Evolutionary conservation across 2,888 invertebrate species (phyloP).

Genomic region (Dugesia japonica): DNA sequence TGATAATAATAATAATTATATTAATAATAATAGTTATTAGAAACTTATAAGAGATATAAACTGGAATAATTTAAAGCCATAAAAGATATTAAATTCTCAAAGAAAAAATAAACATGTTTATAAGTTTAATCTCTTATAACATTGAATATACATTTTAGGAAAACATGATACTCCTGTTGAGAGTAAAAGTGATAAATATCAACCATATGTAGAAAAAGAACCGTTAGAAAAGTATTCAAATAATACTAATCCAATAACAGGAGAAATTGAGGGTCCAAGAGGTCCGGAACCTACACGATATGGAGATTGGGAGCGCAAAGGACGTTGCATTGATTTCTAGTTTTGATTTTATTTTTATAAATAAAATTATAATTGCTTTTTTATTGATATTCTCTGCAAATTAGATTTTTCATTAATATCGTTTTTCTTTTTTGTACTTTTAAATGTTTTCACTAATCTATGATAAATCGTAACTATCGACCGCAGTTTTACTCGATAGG

Average conservation of each 20-base stretch:
- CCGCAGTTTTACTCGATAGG: not conserved
- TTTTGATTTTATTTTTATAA: not conserved
- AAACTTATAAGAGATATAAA: no score
- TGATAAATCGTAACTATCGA: not conserved
- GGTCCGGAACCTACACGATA: constrained; percentile 96
- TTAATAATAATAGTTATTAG: no score
- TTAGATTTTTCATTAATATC: not conserved
- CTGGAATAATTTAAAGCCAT: no score
- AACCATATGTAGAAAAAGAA: constrained; percentile 65
- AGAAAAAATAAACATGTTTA: no score
- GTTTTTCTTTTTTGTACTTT: not conserved
- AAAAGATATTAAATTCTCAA: no score
- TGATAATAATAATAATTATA: no score
- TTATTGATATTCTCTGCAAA: not conserved
- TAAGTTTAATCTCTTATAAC: no score
- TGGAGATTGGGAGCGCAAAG: constrained; percentile 98
- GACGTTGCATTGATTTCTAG: constrained; percentile 80
- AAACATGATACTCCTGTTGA: constrained; percentile 7
- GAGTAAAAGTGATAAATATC: constrained; percentile 40
- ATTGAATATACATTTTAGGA: not conserved
- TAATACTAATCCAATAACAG: constrained; percentile 72
- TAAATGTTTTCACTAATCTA: not conserved
- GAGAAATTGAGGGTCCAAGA: constrained; percentile 79
- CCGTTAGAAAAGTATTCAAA: constrained; percentile 67
- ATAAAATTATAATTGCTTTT: not conserved